Evolutionary conservation across 2,888 invertebrate species (phyloP).

Genomic region (Drosophila melanosoma): DNA sequence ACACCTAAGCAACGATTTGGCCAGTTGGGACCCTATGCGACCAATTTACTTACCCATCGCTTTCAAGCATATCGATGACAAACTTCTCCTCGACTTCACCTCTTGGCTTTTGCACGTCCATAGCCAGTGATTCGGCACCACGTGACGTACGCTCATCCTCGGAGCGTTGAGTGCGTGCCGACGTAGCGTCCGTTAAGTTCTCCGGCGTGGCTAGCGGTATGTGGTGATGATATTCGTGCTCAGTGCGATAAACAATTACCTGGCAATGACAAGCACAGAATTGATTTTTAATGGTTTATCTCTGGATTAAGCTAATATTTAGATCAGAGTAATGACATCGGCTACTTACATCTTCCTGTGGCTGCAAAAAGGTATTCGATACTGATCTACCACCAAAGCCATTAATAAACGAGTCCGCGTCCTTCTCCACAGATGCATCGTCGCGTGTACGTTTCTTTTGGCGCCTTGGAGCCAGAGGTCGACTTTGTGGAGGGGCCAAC

Average conservation of each 20-base stretch:
- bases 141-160: slow-evolving; percentile 91
- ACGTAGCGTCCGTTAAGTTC: slow-evolving; percentile 86
- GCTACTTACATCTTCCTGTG: slow-evolving; percentile 83
- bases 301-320: neutral
- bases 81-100: slow-evolving; percentile 73
- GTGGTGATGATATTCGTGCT: slow-evolving; percentile 87
- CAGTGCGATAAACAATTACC: slow-evolving; percentile 88
- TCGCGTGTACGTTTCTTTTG: slow-evolving; percentile 82
- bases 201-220: slow-evolving; percentile 87
- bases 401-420: slow-evolving; percentile 84
- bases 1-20: slow-evolving; percentile 51
- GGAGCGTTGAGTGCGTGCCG: slow-evolving; percentile 86
- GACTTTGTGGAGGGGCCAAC: slow-evolving; percentile 55
- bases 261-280: slow-evolving; percentile 59
- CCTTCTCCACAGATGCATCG: slow-evolving; percentile 82
- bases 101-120: slow-evolving; percentile 83
- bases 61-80: slow-evolving; percentile 84
- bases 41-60: slow-evolving; percentile 81
- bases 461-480: slow-evolving; percentile 84
- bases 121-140: slow-evolving; percentile 88
- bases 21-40: slow-evolving; percentile 41
- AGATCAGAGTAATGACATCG: neutral
- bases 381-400: slow-evolving; percentile 85
- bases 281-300: neutral
- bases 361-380: slow-evolving; percentile 84